A percentile compares a stretch with the other conserved stretches of the same genome.
These are phyloP conservation scores for Coecobrya sp. DNA, from an alignment of 2,888 invertebrate genomes.

Conservation along the genomic window DNA sequence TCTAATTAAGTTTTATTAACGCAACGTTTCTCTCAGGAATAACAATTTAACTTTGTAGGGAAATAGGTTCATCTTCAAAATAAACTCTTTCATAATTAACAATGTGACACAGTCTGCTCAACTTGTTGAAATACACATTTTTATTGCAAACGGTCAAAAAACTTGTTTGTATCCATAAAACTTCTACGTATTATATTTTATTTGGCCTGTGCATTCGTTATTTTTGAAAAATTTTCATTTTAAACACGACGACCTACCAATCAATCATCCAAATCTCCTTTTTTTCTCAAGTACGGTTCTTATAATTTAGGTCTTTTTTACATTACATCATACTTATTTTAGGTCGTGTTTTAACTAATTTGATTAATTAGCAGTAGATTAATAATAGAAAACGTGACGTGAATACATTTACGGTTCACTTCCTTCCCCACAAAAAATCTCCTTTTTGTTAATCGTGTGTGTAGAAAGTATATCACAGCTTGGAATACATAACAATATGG, in stretches of 20 bases:
- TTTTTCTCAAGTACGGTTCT: background rate
- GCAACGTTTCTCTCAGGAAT: no score
- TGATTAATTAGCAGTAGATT: background rate
- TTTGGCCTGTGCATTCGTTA: background rate
- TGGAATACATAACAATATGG: slow-evolving; percentile 4
- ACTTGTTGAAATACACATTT: no score
- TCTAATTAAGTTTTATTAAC: no score
- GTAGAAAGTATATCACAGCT: background rate
- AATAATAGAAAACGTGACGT: background rate
- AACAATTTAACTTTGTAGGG: no score
- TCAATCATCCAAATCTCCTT: background rate
- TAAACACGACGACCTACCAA: background rate
- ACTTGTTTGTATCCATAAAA: no score
- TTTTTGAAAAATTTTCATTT: background rate
- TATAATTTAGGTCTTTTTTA: no score
- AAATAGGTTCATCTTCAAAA: no score
- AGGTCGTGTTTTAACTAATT: background rate
- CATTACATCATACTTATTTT: no score
- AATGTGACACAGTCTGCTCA: no score
- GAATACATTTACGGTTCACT: slow-evolving; percentile 6
- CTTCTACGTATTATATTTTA: no score
- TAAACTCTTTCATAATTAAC: no score
- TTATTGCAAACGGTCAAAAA: no score
- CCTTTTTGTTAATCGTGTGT: background rate
- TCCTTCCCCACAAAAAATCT: background rate